Evolutionary conservation across 2,888 invertebrate genomes (phyloP), one percentile per base, ranked within the genome.

Genomic region (Dynastes grantii): DNA sequence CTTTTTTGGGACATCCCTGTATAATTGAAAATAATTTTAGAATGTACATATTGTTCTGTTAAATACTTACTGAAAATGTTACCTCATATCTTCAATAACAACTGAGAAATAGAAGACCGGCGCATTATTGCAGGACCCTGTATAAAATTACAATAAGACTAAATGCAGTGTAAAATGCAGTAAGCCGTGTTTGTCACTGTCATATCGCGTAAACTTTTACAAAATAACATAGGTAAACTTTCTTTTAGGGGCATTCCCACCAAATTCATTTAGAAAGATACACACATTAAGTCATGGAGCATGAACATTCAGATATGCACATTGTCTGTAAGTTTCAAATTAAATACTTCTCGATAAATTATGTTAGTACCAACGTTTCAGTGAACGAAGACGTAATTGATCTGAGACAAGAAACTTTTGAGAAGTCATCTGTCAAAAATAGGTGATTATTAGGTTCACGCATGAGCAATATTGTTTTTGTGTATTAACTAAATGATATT

Each of bases 331-430:
- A 77, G 67, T 55, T 40, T 40, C 5, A 5, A 53, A 53, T 16
- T 5, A 16, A 13, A 53, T 53, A 53, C 5, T 53, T 53, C 13
- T 5, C 16, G 13, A 53, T 53, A 53, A 53, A 45, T 6, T 16
- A 61, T 61, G n/a, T 37, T 1, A 29, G 29, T 27, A 11, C 16
- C 45, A 3, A 68, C 32, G 22, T 77, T 77, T 45, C 29, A 77
- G 77, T 77, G 29, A 77, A 77, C 51, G 77, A 77, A 32, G 77
- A 77, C 4, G 40, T 29, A 49, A 77, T 77, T 63, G 77, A 77
- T 63, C 22, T 77, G 27, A 58, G 77, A 27, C 45, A 70, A 63
- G 77, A 77, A 71, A 77, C 9, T 16, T 77, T 71, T 29, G 70
- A 77, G 6, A 77, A 51, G n/a, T 29, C 11, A 63, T 11, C 61